Evolutionary conservation across 2,113 vertebrate species (phyloP), one percentile per base, ranked within the genome.

Genomic region (Protobothrops mucrosquamatus): DNA sequence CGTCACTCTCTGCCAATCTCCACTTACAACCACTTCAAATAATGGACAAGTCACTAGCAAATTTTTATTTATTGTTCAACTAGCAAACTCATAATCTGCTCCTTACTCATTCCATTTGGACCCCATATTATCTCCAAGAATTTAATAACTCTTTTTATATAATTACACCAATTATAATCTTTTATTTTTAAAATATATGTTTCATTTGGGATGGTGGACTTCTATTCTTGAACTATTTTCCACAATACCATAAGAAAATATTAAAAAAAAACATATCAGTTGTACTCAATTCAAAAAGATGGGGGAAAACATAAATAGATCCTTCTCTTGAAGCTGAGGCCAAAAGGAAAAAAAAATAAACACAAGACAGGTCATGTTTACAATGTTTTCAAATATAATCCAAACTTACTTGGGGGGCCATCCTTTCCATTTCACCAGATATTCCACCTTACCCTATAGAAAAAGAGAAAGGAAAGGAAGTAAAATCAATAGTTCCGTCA

Each of bases 341-440:
- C 94, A 92, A 88, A 43, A 26, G 59, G 85, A 81, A 93, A 9
- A 23, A 51, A 54, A 55, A 55, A 56, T 7, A 92, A 92, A 11
- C 23, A 46, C 46, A 61, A 92, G 46, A n/a, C 59, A 93, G 95
- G 18, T 52, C 92, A 89, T 94, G 55, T 59, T 61, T n/a, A 89
- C 43, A 93, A 64, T 15, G 20, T 24, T 90, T 90, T n/a, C n/a
- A 93, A 59, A 90, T 90, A 87, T 87, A 90, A 23, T 48, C 89
- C 74, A 26, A 87, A 97, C 99, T 99, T 99, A 99, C 99, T 99
- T 99, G 93, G 98, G 98, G 43, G 99, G 97, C 99, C 99, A 99
- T 98, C 99, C 99, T 97, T 99, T 99, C 99, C 99, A 99, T 96
- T 99, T 99, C 96, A 99, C 98, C 91, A 99, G 98, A 95, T 99